Conservation (phyloP, 2,797 vertebrate genomes). For the Melanotaenia nigrans region DNA sequence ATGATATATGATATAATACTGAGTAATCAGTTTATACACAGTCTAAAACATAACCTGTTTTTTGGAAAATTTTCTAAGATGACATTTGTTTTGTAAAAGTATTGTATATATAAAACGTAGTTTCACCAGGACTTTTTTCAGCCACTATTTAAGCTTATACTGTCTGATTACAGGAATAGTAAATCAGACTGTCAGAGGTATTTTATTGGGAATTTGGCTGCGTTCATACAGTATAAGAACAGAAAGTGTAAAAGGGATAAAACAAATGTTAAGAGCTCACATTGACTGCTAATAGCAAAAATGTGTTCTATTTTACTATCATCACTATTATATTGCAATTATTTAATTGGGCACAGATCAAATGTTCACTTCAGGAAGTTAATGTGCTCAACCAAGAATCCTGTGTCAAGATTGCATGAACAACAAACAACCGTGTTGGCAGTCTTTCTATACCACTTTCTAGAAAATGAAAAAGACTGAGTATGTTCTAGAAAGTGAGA, state of each 20-base stretch:
- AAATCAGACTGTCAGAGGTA: too few relatives aligned
- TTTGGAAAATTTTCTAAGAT: not conserved
- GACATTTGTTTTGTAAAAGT: not conserved
- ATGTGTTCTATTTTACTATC: too few relatives aligned
- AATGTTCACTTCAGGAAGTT: not conserved
- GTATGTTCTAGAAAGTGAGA: constrained; percentile 3
- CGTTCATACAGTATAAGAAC: not conserved
- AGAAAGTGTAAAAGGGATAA: not conserved
- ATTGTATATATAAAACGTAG: not conserved
- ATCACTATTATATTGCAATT: too few relatives aligned
- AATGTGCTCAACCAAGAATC: not conserved
- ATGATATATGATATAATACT: not conserved
- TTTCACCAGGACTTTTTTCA: not conserved
- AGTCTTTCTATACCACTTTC: not conserved
- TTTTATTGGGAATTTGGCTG: not conserved
- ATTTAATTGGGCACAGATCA: too few relatives aligned
- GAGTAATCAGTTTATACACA: not conserved
- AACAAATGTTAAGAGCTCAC: not conserved
- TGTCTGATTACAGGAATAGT: not conserved
- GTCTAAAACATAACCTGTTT: not conserved
- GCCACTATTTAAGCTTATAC: not conserved
- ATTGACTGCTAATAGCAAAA: not conserved
- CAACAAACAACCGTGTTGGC: not conserved
- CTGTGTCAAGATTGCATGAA: not conserved
- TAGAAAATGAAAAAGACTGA: too few relatives aligned